Evolutionary conservation across 2,797 vertebrate species (phyloP), one percentile per base, ranked within the genome.

Genomic region (Craterocephalus amniculus): DNA sequence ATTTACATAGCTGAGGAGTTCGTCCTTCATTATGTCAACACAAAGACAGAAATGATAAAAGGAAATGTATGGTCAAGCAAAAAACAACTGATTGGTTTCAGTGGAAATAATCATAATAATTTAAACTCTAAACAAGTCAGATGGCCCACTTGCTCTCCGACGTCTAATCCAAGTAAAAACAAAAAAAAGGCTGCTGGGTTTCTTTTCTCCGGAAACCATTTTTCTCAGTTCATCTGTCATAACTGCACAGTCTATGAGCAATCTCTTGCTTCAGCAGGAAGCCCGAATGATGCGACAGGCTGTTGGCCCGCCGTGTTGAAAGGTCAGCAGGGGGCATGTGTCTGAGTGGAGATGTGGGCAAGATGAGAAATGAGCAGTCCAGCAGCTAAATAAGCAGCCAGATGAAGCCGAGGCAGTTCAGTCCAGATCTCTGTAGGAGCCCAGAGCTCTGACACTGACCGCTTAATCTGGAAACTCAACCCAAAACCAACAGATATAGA

Each of bases 1-100:
- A 76, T 81, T 76, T 76, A 32, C 64, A 73, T 34, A 38, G 58
- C 71, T 71, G 69, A 62, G 64, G 67, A 74, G 72, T 58, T 76
- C 57, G 55, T 67, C 68, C 59, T 57, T 64, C 38, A 60, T 65
- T 68, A 69, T 56, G 45, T 60, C 59, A 22, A 27, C 31, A 68
- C 29, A 52, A 43, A 26, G 63, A 67, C 52, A 13, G 14, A 26
- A 26, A 63, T 52, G 29, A 40, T 29, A 32, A 54, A 34, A 69
- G 58, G 38, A 10, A 24, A 35, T 38, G 6, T 14, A 2, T 7
- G 34, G 22, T 34, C 22, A 66, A 61, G 55, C 24, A 29, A 73
- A 31, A 52, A 66, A 74, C 26, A 63, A 35, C 6, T 4, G n/a
- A 75, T 58, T 60, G 7, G 8, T 1, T n/a, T 32, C 24, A 43